phyloP scores from a whole-genome alignment of 2,797 vertebrate genomes.

The Neoniphon sammara region DNA sequence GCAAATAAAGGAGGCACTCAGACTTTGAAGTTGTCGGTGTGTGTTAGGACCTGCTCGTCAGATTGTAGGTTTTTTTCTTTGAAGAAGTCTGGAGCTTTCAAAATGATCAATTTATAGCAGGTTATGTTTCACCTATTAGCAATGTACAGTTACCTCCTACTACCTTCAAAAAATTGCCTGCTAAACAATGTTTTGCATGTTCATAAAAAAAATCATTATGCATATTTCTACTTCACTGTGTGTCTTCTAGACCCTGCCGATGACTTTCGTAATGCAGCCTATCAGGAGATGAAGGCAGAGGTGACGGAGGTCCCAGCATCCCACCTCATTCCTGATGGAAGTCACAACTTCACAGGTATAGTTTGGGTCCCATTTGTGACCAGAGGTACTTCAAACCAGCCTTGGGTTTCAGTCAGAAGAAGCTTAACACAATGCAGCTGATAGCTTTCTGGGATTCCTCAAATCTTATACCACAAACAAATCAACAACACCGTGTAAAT shows the following conservation, averaged over 20 bases:
- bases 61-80: not conserved
- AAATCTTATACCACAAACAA: not conserved
- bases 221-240: not conserved
- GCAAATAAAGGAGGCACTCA: not conserved
- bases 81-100: not conserved
- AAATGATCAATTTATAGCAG: not conserved
- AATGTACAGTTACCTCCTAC: no score
- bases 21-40: constrained; percentile 26
- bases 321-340: constrained; percentile 59
- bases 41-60: not conserved
- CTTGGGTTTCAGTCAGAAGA: not conserved
- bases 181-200: no score
- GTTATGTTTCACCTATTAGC: not conserved
- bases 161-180: no score
- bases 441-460: no score
- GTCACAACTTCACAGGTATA: constrained; percentile 69
- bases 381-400: not conserved
- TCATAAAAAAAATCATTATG: not conserved
- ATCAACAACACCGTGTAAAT: not conserved
- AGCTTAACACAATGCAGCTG: no score
- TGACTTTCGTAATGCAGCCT: constrained; percentile 78
- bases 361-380: not conserved
- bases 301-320: constrained; percentile 88
- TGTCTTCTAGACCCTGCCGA: constrained; percentile 78
- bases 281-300: constrained; percentile 93